phyloP scores from a whole-genome alignment of 2,797 vertebrate genomes.

The Hybognathus amarus region DNA sequence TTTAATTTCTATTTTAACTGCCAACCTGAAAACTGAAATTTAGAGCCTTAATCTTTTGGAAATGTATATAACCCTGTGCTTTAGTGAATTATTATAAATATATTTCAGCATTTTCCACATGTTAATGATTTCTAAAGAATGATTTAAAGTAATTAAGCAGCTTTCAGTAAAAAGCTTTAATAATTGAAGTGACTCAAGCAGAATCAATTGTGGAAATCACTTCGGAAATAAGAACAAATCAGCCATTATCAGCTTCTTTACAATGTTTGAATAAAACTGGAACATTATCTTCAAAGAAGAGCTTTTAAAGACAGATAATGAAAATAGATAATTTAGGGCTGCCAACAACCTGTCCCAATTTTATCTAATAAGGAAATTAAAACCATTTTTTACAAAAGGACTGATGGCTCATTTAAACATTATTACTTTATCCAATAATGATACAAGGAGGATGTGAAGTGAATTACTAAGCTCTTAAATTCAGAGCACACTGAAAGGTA shows the following conservation, averaged over 20 bases:
- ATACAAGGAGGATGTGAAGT: neutral
- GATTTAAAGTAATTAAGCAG: neutral
- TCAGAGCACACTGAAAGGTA: conserved; percentile 1
- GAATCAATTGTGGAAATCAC: neutral
- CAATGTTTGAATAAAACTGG: conserved; percentile 5
- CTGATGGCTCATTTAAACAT: conserved; percentile 26
- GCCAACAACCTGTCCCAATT: conserved; percentile 13
- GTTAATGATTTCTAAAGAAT: conserved; percentile 4
- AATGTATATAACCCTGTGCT: neutral
- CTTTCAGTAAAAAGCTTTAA: neutral
- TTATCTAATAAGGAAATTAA: conserved; percentile 19
- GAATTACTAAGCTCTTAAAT: conserved; percentile 32
- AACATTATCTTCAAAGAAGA: neutral
- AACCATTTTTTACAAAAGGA: conserved; percentile 14
- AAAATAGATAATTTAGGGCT: neutral
- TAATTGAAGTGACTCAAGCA: neutral
- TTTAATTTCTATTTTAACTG: neutral
- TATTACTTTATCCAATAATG: conserved; percentile 27
- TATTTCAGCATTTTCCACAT: neutral
- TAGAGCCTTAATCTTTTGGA: neutral
- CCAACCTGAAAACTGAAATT: neutral
- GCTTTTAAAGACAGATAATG: neutral
- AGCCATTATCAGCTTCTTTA: conserved; percentile 5
- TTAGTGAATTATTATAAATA: conserved; percentile 4
- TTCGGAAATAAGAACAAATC: neutral